Evolutionary conservation across 2,113 vertebrate genomes (phyloP).

Genomic region (Neodon shergylaensis): DNA sequence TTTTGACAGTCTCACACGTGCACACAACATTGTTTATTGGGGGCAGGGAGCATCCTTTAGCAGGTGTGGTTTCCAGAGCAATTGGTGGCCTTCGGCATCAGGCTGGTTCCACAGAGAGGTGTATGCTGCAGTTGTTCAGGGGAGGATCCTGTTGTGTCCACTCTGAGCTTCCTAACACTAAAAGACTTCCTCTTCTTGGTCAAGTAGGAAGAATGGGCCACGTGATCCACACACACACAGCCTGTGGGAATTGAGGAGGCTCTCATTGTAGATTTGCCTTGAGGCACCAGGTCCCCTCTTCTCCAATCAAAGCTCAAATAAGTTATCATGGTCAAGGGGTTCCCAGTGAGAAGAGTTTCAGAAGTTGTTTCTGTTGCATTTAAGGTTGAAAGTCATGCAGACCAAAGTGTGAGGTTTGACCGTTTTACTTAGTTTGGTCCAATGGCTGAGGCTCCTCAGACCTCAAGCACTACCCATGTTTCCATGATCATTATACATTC

Average conservation of each 20-base stretch:
- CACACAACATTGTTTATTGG: not conserved
- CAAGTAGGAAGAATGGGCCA: not conserved
- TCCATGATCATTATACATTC: not conserved
- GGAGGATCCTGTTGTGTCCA: not conserved
- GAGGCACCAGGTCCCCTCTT: not conserved
- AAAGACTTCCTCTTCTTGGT: not conserved
- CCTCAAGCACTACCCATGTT: not conserved
- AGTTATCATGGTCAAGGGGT: conserved; percentile 20
- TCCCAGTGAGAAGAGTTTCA: conserved; percentile 20
- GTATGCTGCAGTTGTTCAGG: not conserved
- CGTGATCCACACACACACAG: not conserved
- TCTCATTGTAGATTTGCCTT: not conserved
- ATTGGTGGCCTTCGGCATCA: not conserved
- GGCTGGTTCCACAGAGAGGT: not conserved
- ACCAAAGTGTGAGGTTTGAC: not conserved
- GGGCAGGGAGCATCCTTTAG: not conserved
- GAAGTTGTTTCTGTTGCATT: not conserved
- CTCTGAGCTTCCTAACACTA: not conserved
- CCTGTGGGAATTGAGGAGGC: not conserved
- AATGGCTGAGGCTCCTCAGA: not conserved
- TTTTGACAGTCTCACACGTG: not conserved
- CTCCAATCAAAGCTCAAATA: not conserved
- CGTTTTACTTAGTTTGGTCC: not conserved
- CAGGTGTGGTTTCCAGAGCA: not conserved
- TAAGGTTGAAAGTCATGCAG: not conserved